Base-by-base conservation (phyloP, 37 sponge, comb jelly and placozoan species). In the Halisarca cf. caerulea region DNA sequence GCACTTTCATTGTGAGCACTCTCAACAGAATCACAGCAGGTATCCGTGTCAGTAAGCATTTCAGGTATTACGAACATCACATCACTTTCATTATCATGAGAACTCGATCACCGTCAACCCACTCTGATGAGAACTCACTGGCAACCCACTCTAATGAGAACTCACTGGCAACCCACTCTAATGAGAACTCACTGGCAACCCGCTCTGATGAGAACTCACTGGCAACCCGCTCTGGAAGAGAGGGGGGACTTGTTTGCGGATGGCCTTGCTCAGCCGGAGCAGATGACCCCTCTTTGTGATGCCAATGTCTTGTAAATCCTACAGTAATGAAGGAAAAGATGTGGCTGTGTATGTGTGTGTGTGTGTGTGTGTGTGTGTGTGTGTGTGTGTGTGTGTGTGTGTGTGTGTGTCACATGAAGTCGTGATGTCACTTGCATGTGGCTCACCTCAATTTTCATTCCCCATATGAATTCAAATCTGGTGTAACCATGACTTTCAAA, bases 281-380 rank as follows among this genome's bases (percentile, higher is more conserved):
- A 70, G 42, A 59, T 66, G 86, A 24, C 95, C 95, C 41, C 75
- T 60, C 43, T 88, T 88, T 28, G 53, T 58, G 14, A 94, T 84
- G 2, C 89, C 95, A 84, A 94, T 94, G 11, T 77, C 84, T 36
- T 84, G 36, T 17, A 94, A 75, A 80, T 94, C 95, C 91, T 88
- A 7, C 1, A 61, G 4, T 61, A 15, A 61, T 28, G 20, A 27
- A 28, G n/a, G n/a, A 47, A 14, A 47, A 14, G 51, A 47, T 47
- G 51, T 11, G 11, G 15, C n/a, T 27, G 30, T 61, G 9, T 7
- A 6, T 23, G 6, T 28, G 30, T 61, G 64, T 23, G 24, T 20
- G 20, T 21, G 9, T 7, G 64, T 61, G 64, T 7, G 11, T 47
- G 15, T 27, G 30, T 61, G 9, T 7, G 24, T 23, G 6, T 28